A percentile compares a stretch with the other conserved stretches of the same genome.
phyloP scores from a whole-genome alignment of 2,888 invertebrate species.

The Oligia fasciuncula region DNA sequence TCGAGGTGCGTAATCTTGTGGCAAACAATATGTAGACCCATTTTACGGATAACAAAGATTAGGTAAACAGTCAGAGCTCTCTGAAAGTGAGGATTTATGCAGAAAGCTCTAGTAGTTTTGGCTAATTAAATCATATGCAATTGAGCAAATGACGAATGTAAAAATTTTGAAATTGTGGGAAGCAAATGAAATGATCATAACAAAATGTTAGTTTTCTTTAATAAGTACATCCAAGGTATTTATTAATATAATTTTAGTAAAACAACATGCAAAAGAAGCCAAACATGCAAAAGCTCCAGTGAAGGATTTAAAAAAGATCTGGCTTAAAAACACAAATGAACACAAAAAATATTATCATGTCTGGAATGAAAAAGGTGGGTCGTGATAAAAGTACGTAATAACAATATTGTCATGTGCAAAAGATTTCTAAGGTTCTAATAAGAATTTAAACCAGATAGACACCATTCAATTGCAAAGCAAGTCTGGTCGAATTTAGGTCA shows the following conservation, averaged over 20 bases:
- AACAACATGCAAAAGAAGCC: not conserved
- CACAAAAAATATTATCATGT: not conserved
- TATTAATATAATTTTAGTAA: not conserved
- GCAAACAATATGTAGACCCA: slow-evolving; percentile 39
- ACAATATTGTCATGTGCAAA: not conserved
- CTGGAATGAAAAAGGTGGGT: too few species aligned
- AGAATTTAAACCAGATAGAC: slow-evolving; percentile 10
- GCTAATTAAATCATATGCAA: not conserved
- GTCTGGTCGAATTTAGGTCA: slow-evolving; percentile 11
- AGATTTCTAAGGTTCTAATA: not conserved
- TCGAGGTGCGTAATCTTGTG: slow-evolving; percentile 31
- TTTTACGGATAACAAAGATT: slow-evolving; percentile 25
- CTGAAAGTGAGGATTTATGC: slow-evolving; percentile 22
- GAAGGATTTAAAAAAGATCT: not conserved
- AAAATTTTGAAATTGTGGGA: not conserved
- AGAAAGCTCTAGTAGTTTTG: not conserved
- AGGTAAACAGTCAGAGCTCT: slow-evolving; percentile 22
- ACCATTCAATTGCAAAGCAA: not conserved
- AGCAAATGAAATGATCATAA: slow-evolving; percentile 3
- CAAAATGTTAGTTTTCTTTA: slow-evolving; percentile 19
- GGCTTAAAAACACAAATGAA: not conserved
- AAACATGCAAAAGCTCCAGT: not conserved
- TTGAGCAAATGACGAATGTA: not conserved
- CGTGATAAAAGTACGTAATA: too few species aligned
- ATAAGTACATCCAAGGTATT: not conserved